Base-by-base conservation (phyloP, 2,888 invertebrate species). In the Aplocera efformata region DNA sequence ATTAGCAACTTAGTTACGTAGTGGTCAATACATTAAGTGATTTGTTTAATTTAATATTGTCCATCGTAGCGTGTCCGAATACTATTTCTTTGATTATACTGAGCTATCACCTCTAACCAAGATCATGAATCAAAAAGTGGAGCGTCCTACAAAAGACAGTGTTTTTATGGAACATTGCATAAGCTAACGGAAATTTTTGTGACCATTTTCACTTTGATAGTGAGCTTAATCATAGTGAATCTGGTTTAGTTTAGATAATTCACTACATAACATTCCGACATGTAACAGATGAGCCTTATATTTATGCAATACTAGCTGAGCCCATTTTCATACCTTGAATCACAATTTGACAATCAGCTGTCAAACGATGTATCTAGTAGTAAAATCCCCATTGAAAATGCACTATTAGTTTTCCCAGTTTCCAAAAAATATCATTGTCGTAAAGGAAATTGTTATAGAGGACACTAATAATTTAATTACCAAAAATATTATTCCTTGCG, bases 61-160 rank as follows among this genome's bases (percentile, higher is more conserved):
- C 13, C 13, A 17, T 17, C 13, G 13, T 17, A 11, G 36, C 36
- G 35, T 35, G 20, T 13, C 26, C 3, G 31, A 39, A 26, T 27
- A 26, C 20, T 4, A 25, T 20, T 29, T 22, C 20, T 27, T 35
- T 33, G 24, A 44, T 46, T 34, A 23, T 41, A 35, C 41, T 42
- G 34, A 17, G 13, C 43, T 45, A 32, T 28, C 30, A 29, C 32
- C 33, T 41, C 9, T 32, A 42, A 43, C 48, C 43, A 32, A 40
- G 48, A 36, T 37, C 36, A 38, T 46, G 36, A 13, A 10, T 48
- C 29, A 11, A 23, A 50, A 56, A 58, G 35, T 52, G 24, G 48
- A 53, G 44, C 54, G 45, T 52, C 47, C 47, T 35, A 56, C 46
- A 31, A 44, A 47, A 32, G 10, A 33, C 9, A 32, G 27, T 34